Base-by-base conservation (phyloP, 2,888 invertebrate species). In the Caenorhabditis sp. region DNA sequence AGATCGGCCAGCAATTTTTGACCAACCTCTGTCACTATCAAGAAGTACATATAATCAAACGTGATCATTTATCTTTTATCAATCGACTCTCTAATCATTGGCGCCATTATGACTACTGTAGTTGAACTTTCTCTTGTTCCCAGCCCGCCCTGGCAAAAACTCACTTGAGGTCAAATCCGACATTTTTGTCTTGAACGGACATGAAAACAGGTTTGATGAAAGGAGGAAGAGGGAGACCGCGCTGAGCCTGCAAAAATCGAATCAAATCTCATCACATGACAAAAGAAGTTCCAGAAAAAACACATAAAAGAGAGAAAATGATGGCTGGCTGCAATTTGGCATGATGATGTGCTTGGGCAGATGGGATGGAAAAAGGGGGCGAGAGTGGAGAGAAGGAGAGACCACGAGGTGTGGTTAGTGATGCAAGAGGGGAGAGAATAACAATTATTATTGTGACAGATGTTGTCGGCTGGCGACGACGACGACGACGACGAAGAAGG, bases 211-310 rank as follows among this genome's bases (percentile, higher is more conserved):
- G 72, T 67, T 72, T 67, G 67, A 67, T 67, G 67, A 67, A 63
- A 67, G 72, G 67, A 72, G 67, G 72, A 72, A 72, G 72, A 72
- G 72, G 72, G 72, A 72, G 72, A 72, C 72, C 67, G 72, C 67
- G 72, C 72, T 67, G 72, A 72, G 72, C 72, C 72, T 72, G 72
- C n/a, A 54, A 72, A 67, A 52, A 23, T 23, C 20, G 21, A 21
- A 21, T 23, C 5, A 10, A 4, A 50, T 12, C 56, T 20, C 17
- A 31, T 26, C 21, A 23, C 1, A 31, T 26, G 8, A 36, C 21
- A 57, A 27, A n/a, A 57, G 8, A n/a, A n/a, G 27, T 57, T 57
- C 27, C 20, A 3, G 20, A 20, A 17, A 36, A 26, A 23, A 57
- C 4, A 31, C 31, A 26, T n/a, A 26, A 57, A 20, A 26, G 57